Percentiles rank a stretch among this genome's conserved stretches.
These are phyloP conservation scores for Aleiodes sp. DNA, from an alignment of 1,140 invertebrate species.

Conservation along the genomic window DNA sequence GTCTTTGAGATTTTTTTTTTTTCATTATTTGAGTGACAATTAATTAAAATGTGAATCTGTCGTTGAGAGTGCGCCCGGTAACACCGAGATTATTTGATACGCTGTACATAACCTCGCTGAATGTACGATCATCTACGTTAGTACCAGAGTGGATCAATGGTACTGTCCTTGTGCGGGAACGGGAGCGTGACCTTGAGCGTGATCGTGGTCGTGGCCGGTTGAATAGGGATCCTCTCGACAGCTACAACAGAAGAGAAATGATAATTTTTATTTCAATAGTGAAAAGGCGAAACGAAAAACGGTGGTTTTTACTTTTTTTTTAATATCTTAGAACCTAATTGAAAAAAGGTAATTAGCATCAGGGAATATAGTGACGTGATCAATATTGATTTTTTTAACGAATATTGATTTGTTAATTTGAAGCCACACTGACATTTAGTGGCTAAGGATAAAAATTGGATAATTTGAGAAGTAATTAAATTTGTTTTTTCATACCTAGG, in stretches of 20 bases:
- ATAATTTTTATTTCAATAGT: slow-evolving; percentile 10
- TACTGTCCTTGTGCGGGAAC: slow-evolving; percentile 41
- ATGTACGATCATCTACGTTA: slow-evolving; percentile 56
- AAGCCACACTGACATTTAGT: no score
- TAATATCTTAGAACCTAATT: no score
- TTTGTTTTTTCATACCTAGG: no score
- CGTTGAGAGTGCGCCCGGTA: slow-evolving; percentile 61
- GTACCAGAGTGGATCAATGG: slow-evolving; percentile 36
- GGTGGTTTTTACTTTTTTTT: no score
- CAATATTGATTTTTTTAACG: no score
- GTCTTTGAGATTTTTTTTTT: not conserved
- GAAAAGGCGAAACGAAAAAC: not conserved
- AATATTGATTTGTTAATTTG: no score
- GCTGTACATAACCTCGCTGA: slow-evolving; percentile 62
- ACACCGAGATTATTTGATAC: slow-evolving; percentile 54
- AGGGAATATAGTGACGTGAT: no score
- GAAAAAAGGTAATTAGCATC: no score
- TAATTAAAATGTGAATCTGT: slow-evolving; percentile 60
- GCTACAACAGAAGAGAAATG: not conserved
- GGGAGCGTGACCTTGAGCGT: slow-evolving; percentile 57
- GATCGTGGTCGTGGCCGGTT: slow-evolving; percentile 46
- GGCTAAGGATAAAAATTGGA: no score
- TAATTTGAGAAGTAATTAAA: no score
- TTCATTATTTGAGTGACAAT: not conserved
- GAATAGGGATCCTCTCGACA: slow-evolving; percentile 42